These are phyloP conservation scores for Ciconia boyciana DNA, from an alignment of 2,113 vertebrate genomes.

Conservation along the genomic window DNA sequence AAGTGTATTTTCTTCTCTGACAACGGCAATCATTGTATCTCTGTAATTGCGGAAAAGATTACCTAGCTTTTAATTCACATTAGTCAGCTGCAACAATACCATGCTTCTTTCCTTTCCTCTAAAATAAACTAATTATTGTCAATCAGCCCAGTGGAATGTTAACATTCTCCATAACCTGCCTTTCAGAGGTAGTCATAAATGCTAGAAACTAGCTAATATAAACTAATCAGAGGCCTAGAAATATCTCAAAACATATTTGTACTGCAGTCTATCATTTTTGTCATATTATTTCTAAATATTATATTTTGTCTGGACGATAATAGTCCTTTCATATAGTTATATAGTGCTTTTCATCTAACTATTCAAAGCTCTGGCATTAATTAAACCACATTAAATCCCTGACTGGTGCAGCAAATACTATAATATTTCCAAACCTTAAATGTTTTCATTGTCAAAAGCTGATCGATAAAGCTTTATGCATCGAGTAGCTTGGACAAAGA, in stretches of 20 bases:
- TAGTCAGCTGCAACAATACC: constrained; percentile 51
- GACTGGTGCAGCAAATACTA: not conserved
- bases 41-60: constrained; percentile 52
- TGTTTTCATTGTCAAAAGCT: not conserved
- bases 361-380: not conserved
- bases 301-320: constrained; percentile 11
- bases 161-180: constrained; percentile 29
- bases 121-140: constrained; percentile 57
- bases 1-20: constrained; percentile 41
- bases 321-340: not conserved
- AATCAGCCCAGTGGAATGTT: constrained; percentile 40
- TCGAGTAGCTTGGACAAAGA: not conserved
- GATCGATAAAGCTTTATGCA: not conserved
- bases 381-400: not conserved
- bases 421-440: not conserved
- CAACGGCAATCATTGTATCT: constrained; percentile 49
- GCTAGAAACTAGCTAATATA: constrained; percentile 44
- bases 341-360: not conserved
- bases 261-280: constrained; percentile 34
- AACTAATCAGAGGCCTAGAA: constrained; percentile 39
- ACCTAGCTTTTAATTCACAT: constrained; percentile 34
- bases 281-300: constrained; percentile 24
- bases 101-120: constrained; percentile 22
- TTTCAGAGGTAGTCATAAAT: constrained; percentile 44
- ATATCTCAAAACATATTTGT: constrained; percentile 47